These are phyloP conservation scores for Podarcis muralis DNA, from an alignment of 2,113 vertebrate species.

Conservation along the genomic window DNA sequence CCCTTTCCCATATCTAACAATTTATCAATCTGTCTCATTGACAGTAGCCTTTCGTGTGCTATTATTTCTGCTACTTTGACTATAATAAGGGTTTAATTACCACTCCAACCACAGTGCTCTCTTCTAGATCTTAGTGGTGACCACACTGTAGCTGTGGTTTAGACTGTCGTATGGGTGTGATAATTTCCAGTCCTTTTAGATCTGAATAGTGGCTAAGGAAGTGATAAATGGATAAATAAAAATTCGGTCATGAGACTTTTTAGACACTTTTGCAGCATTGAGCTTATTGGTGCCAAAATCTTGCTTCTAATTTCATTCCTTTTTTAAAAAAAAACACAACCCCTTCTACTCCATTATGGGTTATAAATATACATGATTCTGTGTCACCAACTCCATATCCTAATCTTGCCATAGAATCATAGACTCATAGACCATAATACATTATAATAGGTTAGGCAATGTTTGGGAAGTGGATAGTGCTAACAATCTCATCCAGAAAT, in stretches of 20 bases:
- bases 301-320: neutral
- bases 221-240: neutral
- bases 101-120: neutral
- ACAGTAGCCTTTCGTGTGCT: neutral
- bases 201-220: neutral
- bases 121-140: neutral
- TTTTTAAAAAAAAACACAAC: too few species aligned
- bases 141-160: neutral
- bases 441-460: constrained; percentile 31
- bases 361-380: constrained; percentile 57
- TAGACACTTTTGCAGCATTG: neutral
- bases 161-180: neutral
- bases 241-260: neutral
- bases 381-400: constrained; percentile 47
- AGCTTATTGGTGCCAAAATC: neutral
- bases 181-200: neutral
- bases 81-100: neutral
- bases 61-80: neutral
- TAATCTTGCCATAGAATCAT: constrained; percentile 28
- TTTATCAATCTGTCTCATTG: neutral
- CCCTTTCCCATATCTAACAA: neutral
- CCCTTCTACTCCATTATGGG: neutral
- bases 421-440: neutral
- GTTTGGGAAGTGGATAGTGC: constrained; percentile 31
- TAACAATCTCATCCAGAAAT: constrained; percentile 14